Base-by-base conservation (phyloP, 2,113 vertebrate genomes). In the Pomatostomus ruficeps region DNA sequence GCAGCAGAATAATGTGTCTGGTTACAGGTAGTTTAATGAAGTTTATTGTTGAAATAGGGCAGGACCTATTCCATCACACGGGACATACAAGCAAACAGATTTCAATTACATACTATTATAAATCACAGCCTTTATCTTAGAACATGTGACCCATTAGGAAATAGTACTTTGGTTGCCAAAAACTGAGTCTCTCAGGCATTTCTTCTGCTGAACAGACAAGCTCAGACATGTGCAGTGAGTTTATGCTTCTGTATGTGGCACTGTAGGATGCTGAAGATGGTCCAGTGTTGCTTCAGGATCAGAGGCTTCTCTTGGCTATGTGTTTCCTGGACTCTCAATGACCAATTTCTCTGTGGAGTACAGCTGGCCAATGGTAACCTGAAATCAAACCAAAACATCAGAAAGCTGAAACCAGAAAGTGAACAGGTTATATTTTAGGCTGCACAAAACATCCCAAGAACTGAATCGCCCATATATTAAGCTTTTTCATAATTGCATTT, bases 331-430 rank as follows among this genome's bases (percentile, higher is more conserved):
- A 55, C 91, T 95, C 88, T 99, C 98, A 91, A 99, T 98, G 81
- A 99, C 59, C 55, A 98, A 52, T 91, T 97, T 98, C 96, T 98
- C 94, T 3, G 98, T 78, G 15, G 97, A 82, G 86, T 99, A 99
- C 42, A 98, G 43, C 14, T 98, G 98, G 67, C 97, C 97, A 78
- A 99, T 97, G 42, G 97, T 93, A 36, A 98, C 98, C 98, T 99
- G 96, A 78, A 97, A 97, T 72, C 28, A 92, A 96, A 96, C 55
- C 89, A 77, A 88, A 91, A 38, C n/a, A 96, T 71, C 95, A 96
- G 43, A 73, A 92, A 62, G 36, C 42, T 7, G 16, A 54, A 89
- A 25, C 19, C 0, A 2, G 78, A 82, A 58, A 73, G 46, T n/a
- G 59, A 77, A 59, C 17, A 70, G 26, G 51, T 81, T 46, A 9